Evolutionary conservation across 2,113 vertebrate species (phyloP), one percentile per base, ranked within the genome.

Genomic region (Carlito syrichta): DNA sequence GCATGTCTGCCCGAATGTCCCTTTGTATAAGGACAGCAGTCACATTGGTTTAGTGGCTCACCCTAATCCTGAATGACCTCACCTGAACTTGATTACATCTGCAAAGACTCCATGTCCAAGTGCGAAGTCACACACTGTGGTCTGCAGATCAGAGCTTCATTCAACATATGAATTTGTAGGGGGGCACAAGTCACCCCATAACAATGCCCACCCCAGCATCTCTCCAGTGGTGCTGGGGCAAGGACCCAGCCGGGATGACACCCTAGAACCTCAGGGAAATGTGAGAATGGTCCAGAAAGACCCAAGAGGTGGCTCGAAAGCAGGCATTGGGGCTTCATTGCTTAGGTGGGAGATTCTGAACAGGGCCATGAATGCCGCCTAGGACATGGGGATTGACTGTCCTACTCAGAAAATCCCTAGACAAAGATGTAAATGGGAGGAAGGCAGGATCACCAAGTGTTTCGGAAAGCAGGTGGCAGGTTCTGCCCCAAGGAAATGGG

Each of bases 401-500:
- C 2, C 16, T 50, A 13, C 32, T 17, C 2, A 10, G 25, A 16
- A 56, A 43, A 43, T 23, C 38, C 13, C 20, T 23, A 8, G 23
- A 14, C 5, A 68, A 56, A 78, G 62, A 35, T 27, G 14, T 9
- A 25, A 71, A 25, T 43, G 16, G 6, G 30, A 6, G 60, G 2
- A 38, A 13, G 32, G 3, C 13, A 17, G 50, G 8, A 1, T 7
- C 8, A 8, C 25, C 16, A 2, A 5, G 4, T 5, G 6, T 77
- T n/a, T 8, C 0, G 35, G 50, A 69, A 45, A 82, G 45, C 8
- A 38, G 19, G 43, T 0, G 20, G 8, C n/a, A n/a, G n/a, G 9
- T 16, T n/a, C 52, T 27, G 2, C 11, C 27, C 14, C 2, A 17
- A 3, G 8, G 32, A 52, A 2, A 3, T 1, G 38, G 1, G 43